phyloP scores from a whole-genome alignment of 1,140 invertebrate genomes.

The Polyergus mexicanus region DNA sequence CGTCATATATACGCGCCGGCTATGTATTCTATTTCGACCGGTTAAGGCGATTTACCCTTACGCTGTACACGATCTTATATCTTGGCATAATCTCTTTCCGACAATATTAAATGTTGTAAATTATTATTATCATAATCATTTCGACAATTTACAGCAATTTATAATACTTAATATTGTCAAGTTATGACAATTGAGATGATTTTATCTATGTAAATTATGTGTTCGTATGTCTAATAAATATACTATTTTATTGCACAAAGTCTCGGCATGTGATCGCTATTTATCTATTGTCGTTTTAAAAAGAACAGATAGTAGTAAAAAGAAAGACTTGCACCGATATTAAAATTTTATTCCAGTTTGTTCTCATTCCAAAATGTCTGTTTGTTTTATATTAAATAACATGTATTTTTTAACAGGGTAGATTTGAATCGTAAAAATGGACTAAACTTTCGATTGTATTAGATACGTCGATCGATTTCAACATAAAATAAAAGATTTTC shows the following conservation, averaged over 20 bases:
- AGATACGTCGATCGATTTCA: not conserved
- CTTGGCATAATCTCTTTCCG: too few species aligned
- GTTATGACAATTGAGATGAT: conserved; percentile 5
- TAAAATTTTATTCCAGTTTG: not conserved
- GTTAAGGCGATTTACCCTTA: not conserved
- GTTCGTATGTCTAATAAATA: not conserved
- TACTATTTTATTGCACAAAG: not conserved
- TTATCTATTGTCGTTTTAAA: not conserved
- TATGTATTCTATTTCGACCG: conserved; percentile 43
- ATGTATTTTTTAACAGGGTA: not conserved
- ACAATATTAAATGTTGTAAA: too few species aligned
- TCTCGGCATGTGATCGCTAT: not conserved
- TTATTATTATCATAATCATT: too few species aligned
- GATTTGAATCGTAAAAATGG: not conserved
- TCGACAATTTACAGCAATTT: too few species aligned
- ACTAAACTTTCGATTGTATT: conserved; percentile 1
- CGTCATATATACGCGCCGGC: conserved; percentile 43
- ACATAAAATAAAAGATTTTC: not conserved
- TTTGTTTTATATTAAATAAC: conserved; percentile 1
- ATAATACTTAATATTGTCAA: too few species aligned
- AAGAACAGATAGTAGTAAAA: not conserved
- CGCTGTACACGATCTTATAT: not conserved
- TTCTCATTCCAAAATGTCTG: not conserved
- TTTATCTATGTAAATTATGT: conserved; percentile 3
- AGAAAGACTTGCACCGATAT: not conserved